Base-by-base conservation (phyloP, 2,113 vertebrate genomes). In the Acanthisitta chloris region DNA sequence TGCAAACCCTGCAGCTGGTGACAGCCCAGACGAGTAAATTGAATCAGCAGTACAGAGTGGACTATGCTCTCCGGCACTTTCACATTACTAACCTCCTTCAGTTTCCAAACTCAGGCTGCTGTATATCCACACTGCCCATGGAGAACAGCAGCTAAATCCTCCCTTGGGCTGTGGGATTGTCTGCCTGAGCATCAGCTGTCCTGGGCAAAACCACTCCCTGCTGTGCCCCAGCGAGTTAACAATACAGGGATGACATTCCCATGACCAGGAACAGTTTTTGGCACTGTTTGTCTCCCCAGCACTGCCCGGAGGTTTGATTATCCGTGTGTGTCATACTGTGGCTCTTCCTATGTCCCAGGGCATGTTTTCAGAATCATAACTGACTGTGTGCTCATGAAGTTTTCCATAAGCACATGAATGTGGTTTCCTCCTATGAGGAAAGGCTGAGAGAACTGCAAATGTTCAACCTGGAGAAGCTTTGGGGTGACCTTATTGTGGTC, bases 181-280 rank as follows among this genome's bases (percentile, higher is more conserved):
- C 46, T 62, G 84, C 26, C 72, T 52, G 28, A 96, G 51, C 86
- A 70, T 74, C 90, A 79, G 92, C 87, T 64, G 86, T 8, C 29
- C 74, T 0, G 33, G 46, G 45, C 67, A 92, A 48, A 70, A 33
- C 64, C 0, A 0, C 26, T 64, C 84, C 45, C 6, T 0, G 21
- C 66, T 8, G 26, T 0, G 38, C 64, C 94, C 69, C 85, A 48
- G 55, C 1, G 2, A 33, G 52, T 40, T 19, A 31, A 34, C 74
- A 90, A 49, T 4, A 21, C 0, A 0, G 55, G 17, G 40, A 42
- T 23, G 1, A 2, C 1, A 1, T 33, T 66, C 67, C 59, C 1
- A 0, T 70, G 72, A 86, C 57, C n/a, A 17, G 71, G 40, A 62
- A 70, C n/a, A 11, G 9, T 81, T 80, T 79, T 45, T n/a, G 59